phyloP scores from a whole-genome alignment of 2,888 invertebrate species.

The Thera obeliscata region DNA sequence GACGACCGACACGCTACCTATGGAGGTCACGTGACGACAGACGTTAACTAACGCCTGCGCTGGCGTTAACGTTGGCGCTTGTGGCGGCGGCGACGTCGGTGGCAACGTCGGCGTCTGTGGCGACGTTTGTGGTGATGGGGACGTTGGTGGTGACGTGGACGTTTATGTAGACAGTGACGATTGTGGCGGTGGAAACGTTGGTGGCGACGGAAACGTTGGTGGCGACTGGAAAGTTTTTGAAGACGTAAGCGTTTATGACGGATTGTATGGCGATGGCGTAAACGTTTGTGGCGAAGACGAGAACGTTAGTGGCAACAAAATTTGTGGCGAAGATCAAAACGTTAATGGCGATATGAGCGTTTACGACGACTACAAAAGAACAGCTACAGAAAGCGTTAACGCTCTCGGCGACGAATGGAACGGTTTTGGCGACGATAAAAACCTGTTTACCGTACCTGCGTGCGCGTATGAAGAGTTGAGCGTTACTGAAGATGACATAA shows the following conservation, averaged over 20 bases:
- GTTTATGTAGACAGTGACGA: background rate
- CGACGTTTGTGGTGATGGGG: background rate
- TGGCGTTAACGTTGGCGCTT: background rate
- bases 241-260: background rate
- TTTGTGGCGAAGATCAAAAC: background rate
- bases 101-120: background rate
- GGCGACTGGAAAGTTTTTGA: background rate
- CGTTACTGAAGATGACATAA: too few relatives aligned
- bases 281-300: background rate
- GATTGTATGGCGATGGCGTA: background rate
- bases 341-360: background rate
- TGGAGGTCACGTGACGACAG: slow-evolving; percentile 80
- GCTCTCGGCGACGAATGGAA: too few relatives aligned
- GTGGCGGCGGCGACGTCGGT: background rate
- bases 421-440: too few relatives aligned
- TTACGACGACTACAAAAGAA: too few relatives aligned
- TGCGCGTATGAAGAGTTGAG: too few relatives aligned
- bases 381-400: too few relatives aligned
- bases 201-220: background rate
- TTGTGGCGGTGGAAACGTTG: background rate
- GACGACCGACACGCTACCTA: slow-evolving; percentile 65
- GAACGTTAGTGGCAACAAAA: background rate
- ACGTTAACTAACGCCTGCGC: slow-evolving; percentile 25
- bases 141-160: background rate
- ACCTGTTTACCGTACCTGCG: too few relatives aligned